These are phyloP conservation scores for Opisthograptis luteolata DNA, from an alignment of 2,888 invertebrate species.

Conservation along the genomic window DNA sequence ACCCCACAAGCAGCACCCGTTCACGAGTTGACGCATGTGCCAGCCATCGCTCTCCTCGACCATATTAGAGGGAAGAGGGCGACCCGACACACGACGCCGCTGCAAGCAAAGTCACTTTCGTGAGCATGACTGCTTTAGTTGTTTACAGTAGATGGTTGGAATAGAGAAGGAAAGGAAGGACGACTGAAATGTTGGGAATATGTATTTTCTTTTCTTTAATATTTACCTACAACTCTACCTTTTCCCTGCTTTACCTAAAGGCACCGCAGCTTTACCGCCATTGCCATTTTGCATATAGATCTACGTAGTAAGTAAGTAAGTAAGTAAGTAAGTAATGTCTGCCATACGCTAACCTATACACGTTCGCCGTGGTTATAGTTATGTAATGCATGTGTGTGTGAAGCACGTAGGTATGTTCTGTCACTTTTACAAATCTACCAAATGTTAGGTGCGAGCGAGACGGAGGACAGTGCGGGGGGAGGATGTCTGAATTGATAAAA, in stretches of 20 bases:
- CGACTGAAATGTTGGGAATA: too few relatives aligned
- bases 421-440: constrained; percentile 55
- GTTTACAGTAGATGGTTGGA: too few relatives aligned
- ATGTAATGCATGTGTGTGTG: constrained; percentile 54
- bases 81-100: too few relatives aligned
- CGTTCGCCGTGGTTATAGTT: constrained; percentile 50
- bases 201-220: too few relatives aligned
- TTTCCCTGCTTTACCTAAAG: constrained; percentile 28
- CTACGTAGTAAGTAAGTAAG: constrained; percentile 36
- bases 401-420: constrained; percentile 48
- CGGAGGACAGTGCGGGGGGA: constrained; percentile 59
- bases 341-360: constrained; percentile 50
- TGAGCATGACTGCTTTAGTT: too few relatives aligned
- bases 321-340: constrained; percentile 45
- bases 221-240: too few relatives aligned
- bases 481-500: constrained; percentile 78
- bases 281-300: constrained; percentile 32
- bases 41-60: too few relatives aligned
- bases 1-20: too few relatives aligned
- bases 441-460: constrained; percentile 64
- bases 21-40: too few relatives aligned
- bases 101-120: too few relatives aligned
- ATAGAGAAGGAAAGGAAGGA: too few relatives aligned
- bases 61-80: too few relatives aligned
- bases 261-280: constrained; percentile 26